Evolutionary conservation across 2,888 invertebrate genomes (phyloP).

Genomic region (Geotrupes spiniger): DNA sequence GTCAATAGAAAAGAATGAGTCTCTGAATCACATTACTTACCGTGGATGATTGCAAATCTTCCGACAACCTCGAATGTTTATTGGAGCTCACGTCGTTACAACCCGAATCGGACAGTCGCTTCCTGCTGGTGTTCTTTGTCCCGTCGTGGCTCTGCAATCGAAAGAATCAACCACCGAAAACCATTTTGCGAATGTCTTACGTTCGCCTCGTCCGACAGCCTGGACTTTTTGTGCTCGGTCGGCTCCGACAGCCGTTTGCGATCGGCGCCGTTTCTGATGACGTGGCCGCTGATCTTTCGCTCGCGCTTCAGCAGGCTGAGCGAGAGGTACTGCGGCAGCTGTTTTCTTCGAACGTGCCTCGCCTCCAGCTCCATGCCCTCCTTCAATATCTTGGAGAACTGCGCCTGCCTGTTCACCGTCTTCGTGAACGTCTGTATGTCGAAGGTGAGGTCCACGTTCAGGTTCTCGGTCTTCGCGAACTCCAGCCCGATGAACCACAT

Average conservation of each 20-base stretch:
- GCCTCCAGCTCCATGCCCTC: constrained; percentile 82
- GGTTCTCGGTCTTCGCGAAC: constrained; percentile 82
- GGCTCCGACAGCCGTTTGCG: constrained; percentile 34
- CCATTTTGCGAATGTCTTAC: constrained; percentile 1
- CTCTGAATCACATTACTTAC: no score
- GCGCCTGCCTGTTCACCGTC: constrained; percentile 76
- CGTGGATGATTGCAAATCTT: constrained; percentile 38
- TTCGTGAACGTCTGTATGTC: constrained; percentile 91
- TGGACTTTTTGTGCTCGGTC: constrained; percentile 31
- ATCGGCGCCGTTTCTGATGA: constrained; percentile 25
- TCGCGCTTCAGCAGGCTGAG: constrained; percentile 69
- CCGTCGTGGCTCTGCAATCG: constrained; percentile 12
- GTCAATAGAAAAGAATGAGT: constrained; percentile 26
- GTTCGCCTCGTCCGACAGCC: constrained; percentile 24
- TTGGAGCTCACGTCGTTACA: constrained; percentile 25
- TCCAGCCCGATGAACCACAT: constrained; percentile 98
- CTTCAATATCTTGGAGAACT: constrained; percentile 65
- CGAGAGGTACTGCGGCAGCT: constrained; percentile 70
- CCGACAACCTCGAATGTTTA: constrained; percentile 42
- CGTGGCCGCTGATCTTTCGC: constrained; percentile 57
- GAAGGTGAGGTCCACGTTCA: constrained; percentile 89
- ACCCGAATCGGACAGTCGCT: constrained; percentile 35
- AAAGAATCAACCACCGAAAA: not conserved
- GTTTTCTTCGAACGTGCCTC: constrained; percentile 80
- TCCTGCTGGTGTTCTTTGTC: constrained; percentile 26